A percentile compares a stretch with the other conserved stretches of the same genome.
phyloP scores from a whole-genome alignment of 2,797 vertebrate genomes.

The Furcifer pardalis region DNA sequence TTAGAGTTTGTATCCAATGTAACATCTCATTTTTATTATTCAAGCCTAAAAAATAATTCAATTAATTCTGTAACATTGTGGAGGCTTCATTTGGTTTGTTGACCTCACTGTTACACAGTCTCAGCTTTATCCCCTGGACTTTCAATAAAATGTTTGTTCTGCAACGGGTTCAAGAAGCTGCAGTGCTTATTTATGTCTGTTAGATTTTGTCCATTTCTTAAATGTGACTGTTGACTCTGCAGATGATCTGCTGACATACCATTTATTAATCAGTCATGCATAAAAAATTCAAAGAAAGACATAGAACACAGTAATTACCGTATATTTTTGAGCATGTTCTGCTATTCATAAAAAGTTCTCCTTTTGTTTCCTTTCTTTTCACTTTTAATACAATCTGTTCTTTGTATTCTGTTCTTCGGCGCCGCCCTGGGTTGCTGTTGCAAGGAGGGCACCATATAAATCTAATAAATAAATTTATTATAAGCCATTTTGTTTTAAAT shows the following conservation, averaged over 20 bases:
- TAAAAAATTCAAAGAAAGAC: not conserved
- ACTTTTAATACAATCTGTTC: not conserved
- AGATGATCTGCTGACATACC: constrained; percentile 1
- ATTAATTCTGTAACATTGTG: not conserved
- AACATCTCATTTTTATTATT: not conserved
- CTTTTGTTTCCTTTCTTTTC: not conserved
- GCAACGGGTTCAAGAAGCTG: not conserved
- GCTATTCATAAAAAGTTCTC: not conserved
- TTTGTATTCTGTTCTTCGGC: too few species aligned
- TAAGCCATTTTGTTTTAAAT: not conserved
- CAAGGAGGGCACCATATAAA: too few species aligned
- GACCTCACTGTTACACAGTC: not conserved
- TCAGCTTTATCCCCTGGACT: not conserved
- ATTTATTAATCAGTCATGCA: not conserved
- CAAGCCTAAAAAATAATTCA: not conserved
- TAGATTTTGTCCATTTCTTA: not conserved
- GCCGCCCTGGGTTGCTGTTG: too few species aligned
- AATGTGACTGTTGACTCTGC: not conserved
- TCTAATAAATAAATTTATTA: too few species aligned
- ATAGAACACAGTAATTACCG: not conserved
- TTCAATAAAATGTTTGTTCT: not conserved
- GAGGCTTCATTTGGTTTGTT: not conserved
- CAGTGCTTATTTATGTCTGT: not conserved
- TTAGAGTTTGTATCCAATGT: not conserved
- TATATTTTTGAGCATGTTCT: not conserved